Evolutionary conservation across 2,888 invertebrate species (phyloP), one percentile per base, ranked within the genome.

Genomic region (Fragum whitleyi): DNA sequence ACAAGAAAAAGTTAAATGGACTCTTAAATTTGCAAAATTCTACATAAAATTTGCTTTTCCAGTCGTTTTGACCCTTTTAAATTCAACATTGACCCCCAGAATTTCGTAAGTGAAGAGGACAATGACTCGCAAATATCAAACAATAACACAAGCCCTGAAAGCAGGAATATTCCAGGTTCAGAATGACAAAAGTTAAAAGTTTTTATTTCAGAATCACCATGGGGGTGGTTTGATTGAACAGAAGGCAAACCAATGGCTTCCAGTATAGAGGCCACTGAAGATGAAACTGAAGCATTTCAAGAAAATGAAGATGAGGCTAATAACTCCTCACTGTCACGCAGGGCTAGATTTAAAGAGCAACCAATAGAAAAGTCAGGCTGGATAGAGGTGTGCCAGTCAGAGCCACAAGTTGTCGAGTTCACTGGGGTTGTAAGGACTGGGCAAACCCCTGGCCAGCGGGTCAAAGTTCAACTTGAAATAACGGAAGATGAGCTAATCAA

Each of bases 401-500:
- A 79, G 42, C 74, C 79, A 2, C 83, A 83, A 62, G 74, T 83
- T 23, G 79, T 83, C 65, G 79, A 79, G 70, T 83, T 83, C n/a
- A 79, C 77, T n/a, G 80, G 83, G 32, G 75, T 79, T 28, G 80
- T 79, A 96, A 96, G 0, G 95, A 96, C 88, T 96, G 96, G 91
- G 96, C 96, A 88, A 72, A 84, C 68, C 21, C 79, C 74, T 65
- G 96, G 96, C 0, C 96, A 96, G 90, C 96, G 95, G 91, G 95
- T 96, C 80, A 96, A 96, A 94, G 96, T 96, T 0, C 96, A 83
- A 29, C 74, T 83, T 16, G 77, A 79, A 62, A 96, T 96, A 88
- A 96, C 96, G 7, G 95, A 96, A 68, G 96, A 96, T 90, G 96
- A 96, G 89, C 93, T 96, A 70, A 96, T 96, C 89, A 95, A 96